Conservation (phyloP, 2,888 invertebrate genomes). For the Protula sp. region DNA sequence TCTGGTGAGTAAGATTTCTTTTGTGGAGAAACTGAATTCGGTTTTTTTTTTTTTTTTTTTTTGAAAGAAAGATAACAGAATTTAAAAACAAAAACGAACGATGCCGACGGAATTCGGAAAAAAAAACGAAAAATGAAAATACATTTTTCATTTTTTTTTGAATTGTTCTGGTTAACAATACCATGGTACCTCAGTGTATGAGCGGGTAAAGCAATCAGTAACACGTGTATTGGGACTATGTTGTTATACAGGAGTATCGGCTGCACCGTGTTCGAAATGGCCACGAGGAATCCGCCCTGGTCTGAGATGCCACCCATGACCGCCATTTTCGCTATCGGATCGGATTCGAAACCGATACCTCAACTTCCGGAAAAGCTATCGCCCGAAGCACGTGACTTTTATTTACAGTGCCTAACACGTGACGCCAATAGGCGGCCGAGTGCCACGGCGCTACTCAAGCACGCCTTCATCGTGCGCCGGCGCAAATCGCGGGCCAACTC, state of each 20-base stretch:
- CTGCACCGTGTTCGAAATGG: constrained; percentile 54
- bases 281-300: constrained; percentile 53
- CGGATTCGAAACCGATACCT: constrained; percentile 36
- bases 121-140: too few relatives aligned
- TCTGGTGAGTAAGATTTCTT: constrained; percentile 48
- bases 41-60: too few relatives aligned
- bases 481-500: neutral
- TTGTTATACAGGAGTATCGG: constrained; percentile 45
- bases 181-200: too few relatives aligned
- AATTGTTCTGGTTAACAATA: too few relatives aligned
- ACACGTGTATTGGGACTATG: too few relatives aligned
- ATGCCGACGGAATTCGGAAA: neutral
- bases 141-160: too few relatives aligned
- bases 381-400: constrained; percentile 44
- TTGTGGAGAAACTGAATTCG: neutral
- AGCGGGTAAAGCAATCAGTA: too few relatives aligned
- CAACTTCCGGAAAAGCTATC: constrained; percentile 42
- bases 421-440: constrained; percentile 37
- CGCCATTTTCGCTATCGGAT: constrained; percentile 54
- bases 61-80: too few relatives aligned
- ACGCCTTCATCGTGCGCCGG: constrained; percentile 29
- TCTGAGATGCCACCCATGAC: constrained; percentile 51
- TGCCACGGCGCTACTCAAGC: constrained; percentile 37
- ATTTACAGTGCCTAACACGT: constrained; percentile 43
- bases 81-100: neutral